Evolutionary conservation across 2,888 invertebrate species (phyloP), one percentile per base, ranked within the genome.

Genomic region (Ichneumoninae sp.): DNA sequence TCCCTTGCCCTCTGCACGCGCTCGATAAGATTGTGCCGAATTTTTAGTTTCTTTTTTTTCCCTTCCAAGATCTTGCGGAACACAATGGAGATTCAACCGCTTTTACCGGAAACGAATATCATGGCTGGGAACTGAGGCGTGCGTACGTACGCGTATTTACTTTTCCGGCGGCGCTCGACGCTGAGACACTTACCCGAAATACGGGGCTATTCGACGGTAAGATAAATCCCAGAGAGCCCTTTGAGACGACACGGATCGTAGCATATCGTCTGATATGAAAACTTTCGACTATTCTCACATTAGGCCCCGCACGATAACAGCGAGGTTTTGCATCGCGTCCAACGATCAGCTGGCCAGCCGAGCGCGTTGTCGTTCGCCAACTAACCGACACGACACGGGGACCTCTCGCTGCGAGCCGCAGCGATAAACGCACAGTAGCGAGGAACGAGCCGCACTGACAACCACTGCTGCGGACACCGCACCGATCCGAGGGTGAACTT

Each of bases 361-460:
- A 16, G 44, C 66, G 47, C 36, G 73, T 76, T 77, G 54, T 40
- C 40, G 60, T 57, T 57, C 50, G 73, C 33, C 36, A 71, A 40
- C 40, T 57, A 57, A 54, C 57, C 57, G 57, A 57, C 57, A 57
- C 22, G 54, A 54, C 22, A 22, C 13, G 26, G 26, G 57, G 10
- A 22, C 10, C 10, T 26, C 57, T 4, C 26, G 22, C 10, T 8
- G 57, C 19, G 52, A 8, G 57, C 22, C 57, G 26, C 10, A 3
- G 57, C 57, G 57, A 57, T 10, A 57, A 13, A 57, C 26, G 57
- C 26, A 57, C 57, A 13, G 10, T 57, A 26, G 57, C 26, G 57
- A 22, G 26, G 57, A 26, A 26, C 57, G 8, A 4, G 22, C 10
- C 13, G 13, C 10, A 57, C 57, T 57, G 57, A 57, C 57, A 47